Evolutionary conservation across 1,140 invertebrate genomes (phyloP).

Genomic region (Bombus consobrinus): DNA sequence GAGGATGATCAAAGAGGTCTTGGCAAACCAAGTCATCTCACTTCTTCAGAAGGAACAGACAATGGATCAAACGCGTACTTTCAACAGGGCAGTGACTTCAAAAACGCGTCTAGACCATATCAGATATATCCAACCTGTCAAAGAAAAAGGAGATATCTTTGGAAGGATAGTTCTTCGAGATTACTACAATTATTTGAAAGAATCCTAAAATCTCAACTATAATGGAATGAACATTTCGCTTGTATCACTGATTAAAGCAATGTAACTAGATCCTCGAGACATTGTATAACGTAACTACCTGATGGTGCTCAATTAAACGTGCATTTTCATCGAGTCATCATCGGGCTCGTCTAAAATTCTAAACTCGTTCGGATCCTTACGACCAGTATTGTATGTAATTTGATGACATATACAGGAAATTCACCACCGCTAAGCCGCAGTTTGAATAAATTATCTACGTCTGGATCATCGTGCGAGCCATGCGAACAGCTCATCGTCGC

Average conservation of each 20-base stretch:
- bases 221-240: neutral
- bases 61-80: neutral
- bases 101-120: neutral
- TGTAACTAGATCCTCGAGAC: neutral
- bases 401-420: slow-evolving; percentile 33
- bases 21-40: no score
- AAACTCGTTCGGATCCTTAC: neutral
- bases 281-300: neutral
- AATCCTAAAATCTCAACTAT: neutral
- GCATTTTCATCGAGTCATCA: neutral
- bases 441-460: slow-evolving; percentile 41
- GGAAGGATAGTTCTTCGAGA: neutral
- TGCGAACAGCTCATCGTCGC: slow-evolving; percentile 37
- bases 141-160: neutral
- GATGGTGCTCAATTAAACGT: no score
- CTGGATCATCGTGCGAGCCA: slow-evolving; percentile 17
- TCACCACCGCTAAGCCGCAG: neutral
- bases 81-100: neutral
- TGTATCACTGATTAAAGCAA: neutral
- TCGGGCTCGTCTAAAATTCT: neutral
- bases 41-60: neutral
- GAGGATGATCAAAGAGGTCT: neutral
- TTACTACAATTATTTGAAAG: neutral
- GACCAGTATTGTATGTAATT: slow-evolving; percentile 6
- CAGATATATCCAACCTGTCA: neutral